These are phyloP conservation scores for Habrosyne pyritoides DNA, from an alignment of 2,888 invertebrate species.

Conservation along the genomic window DNA sequence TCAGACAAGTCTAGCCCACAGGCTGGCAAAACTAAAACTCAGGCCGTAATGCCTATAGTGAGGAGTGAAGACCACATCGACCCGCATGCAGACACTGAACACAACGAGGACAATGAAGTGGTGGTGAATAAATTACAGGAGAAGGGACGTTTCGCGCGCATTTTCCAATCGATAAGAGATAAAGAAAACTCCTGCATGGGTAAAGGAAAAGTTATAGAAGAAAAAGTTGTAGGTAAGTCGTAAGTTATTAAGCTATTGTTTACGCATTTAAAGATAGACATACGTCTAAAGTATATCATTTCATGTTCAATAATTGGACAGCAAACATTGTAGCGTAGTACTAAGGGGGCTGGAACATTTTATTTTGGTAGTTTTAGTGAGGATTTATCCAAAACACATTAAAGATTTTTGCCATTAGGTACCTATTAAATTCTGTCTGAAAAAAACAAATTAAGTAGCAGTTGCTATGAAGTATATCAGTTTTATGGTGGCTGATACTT, in stretches of 20 bases:
- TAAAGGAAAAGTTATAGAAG: slow-evolving; percentile 78
- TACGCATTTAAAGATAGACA: no score
- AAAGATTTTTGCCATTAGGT: no score
- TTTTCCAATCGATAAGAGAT: slow-evolving; percentile 73
- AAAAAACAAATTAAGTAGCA: no score
- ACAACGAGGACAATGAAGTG: slow-evolving; percentile 63
- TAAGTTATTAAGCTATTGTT: slow-evolving; percentile 14
- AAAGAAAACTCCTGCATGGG: slow-evolving; percentile 79
- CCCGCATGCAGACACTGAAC: slow-evolving; percentile 41
- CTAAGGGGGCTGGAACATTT: no score
- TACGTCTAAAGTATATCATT: no score
- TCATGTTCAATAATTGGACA: no score
- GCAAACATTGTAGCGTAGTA: no score
- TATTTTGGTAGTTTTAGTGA: no score
- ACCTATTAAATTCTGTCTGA: no score
- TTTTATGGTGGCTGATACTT: no score
- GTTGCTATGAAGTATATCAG: no score
- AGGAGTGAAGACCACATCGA: slow-evolving; percentile 74
- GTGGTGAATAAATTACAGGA: slow-evolving; percentile 66
- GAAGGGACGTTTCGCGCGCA: slow-evolving; percentile 70
- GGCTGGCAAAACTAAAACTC: slow-evolving; percentile 71
- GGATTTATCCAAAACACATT: no score
- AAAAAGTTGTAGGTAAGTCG: slow-evolving; percentile 67
- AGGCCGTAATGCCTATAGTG: slow-evolving; percentile 78
- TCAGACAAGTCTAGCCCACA: slow-evolving; percentile 79